These are phyloP conservation scores for Nibea albiflora DNA, from an alignment of 2,113 vertebrate species.

Conservation along the genomic window DNA sequence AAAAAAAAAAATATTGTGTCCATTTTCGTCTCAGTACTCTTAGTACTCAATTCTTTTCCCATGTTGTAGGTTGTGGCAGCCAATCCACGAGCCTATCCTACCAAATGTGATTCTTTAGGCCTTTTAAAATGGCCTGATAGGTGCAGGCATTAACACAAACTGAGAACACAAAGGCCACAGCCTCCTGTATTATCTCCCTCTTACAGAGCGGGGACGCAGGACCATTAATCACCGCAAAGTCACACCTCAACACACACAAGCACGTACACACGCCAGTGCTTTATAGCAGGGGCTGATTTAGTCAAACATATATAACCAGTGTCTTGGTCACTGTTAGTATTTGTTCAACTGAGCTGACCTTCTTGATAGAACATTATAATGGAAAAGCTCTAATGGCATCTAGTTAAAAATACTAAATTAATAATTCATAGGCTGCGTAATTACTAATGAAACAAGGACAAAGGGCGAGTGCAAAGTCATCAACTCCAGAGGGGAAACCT, in stretches of 20 bases:
- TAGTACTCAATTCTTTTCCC: slow-evolving; percentile 13
- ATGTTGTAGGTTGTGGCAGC: slow-evolving; percentile 3
- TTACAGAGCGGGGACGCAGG: slow-evolving; percentile 68
- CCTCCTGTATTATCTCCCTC: slow-evolving; percentile 79
- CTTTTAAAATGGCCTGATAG: slow-evolving; percentile 76
- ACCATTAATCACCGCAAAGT: slow-evolving; percentile 81
- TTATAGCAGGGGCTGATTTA: slow-evolving; percentile 47
- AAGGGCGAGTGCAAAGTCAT: slow-evolving; percentile 68
- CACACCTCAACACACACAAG: slow-evolving; percentile 46
- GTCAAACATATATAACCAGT: slow-evolving; percentile 47
- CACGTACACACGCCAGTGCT: slow-evolving; percentile 33
- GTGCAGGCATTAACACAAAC: slow-evolving; percentile 74
- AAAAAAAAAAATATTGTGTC: background rate
- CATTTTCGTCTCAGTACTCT: background rate
- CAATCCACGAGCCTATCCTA: slow-evolving; percentile 23
- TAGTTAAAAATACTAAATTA: slow-evolving; percentile 74
- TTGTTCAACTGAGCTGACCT: slow-evolving; percentile 70
- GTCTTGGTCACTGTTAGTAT: slow-evolving; percentile 51
- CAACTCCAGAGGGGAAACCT: slow-evolving; percentile 38
- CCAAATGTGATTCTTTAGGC: slow-evolving; percentile 55
- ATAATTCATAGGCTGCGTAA: slow-evolving; percentile 70
- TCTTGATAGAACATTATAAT: slow-evolving; percentile 55
- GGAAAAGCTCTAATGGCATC: slow-evolving; percentile 53
- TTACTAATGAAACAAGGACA: slow-evolving; percentile 76
- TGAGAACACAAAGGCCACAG: slow-evolving; percentile 79